A percentile compares a stretch with the other conserved stretches of the same genome.
Conservation (phyloP, 1,140 invertebrate genomes). For the Dreissena polymorpha region DNA sequence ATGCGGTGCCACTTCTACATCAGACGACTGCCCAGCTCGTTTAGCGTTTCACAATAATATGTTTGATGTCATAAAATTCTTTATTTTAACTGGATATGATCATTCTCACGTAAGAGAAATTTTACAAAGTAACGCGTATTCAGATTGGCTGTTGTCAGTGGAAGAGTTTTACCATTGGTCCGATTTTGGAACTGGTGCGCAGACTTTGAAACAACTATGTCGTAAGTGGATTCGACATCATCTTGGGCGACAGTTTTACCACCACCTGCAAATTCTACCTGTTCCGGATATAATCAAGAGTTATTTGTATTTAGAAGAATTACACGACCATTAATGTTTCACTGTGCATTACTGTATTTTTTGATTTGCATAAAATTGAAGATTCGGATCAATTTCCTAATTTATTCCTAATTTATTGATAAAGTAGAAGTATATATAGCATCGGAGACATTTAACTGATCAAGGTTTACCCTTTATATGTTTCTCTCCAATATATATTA, state of each 20-base stretch:
- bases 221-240: constrained; percentile 68
- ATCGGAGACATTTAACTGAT: too few species aligned
- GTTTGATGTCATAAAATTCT: constrained; percentile 62
- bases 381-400: too few species aligned
- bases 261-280: constrained; percentile 59
- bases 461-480: too few species aligned
- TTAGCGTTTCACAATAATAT: constrained; percentile 57
- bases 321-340: constrained; percentile 60
- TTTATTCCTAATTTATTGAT: too few species aligned
- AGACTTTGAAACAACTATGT: constrained; percentile 63
- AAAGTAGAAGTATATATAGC: too few species aligned
- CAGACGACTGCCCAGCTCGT: constrained; percentile 59
- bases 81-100: constrained; percentile 69
- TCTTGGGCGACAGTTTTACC: constrained; percentile 60
- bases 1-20: constrained; percentile 4
- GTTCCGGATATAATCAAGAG: constrained; percentile 62
- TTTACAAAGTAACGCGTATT: constrained; percentile 30
- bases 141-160: constrained; percentile 42
- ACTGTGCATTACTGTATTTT: neutral
- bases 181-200: constrained; percentile 54
- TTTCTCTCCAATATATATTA: too few species aligned
- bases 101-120: constrained; percentile 58
- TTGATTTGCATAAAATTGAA: too few species aligned
- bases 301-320: constrained; percentile 62
- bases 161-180: constrained; percentile 61